These are phyloP conservation scores for Neoitamus cyanurus DNA, from an alignment of 2,888 invertebrate species.

Conservation along the genomic window DNA sequence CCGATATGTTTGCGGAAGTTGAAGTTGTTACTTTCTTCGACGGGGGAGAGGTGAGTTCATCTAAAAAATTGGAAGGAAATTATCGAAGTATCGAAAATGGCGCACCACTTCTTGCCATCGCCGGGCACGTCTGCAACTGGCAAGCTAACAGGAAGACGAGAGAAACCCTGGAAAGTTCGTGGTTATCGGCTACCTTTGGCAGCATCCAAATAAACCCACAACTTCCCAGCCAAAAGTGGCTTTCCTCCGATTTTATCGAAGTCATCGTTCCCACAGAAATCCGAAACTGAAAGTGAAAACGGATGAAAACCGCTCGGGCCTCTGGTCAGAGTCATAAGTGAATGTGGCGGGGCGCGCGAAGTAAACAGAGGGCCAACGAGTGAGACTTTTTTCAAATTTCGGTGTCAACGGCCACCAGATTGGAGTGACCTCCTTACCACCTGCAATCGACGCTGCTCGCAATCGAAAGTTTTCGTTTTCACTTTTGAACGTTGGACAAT, in stretches of 20 bases:
- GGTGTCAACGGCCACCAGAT: slow-evolving; percentile 34
- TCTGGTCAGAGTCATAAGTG: slow-evolving; percentile 12
- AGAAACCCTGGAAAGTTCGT: neutral
- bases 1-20: neutral
- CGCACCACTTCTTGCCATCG: neutral
- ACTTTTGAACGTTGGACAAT: slow-evolving; percentile 33
- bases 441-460: neutral
- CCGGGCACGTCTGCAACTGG: neutral
- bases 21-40: neutral
- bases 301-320: neutral
- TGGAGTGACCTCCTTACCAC: slow-evolving; percentile 15
- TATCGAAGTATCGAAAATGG: neutral
- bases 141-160: neutral
- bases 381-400: neutral
- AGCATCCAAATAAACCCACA: neutral
- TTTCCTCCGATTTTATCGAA: neutral
- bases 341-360: neutral
- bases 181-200: neutral
- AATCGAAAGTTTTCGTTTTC: slow-evolving; percentile 44
- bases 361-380: neutral
- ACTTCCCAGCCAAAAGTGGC: neutral
- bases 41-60: neutral
- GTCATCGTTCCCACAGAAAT: slow-evolving; percentile 21
- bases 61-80: neutral
- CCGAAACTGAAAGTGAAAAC: slow-evolving; percentile 41